Conservation (phyloP, 2,113 vertebrate species). For the Istiophorus platypterus region DNA sequence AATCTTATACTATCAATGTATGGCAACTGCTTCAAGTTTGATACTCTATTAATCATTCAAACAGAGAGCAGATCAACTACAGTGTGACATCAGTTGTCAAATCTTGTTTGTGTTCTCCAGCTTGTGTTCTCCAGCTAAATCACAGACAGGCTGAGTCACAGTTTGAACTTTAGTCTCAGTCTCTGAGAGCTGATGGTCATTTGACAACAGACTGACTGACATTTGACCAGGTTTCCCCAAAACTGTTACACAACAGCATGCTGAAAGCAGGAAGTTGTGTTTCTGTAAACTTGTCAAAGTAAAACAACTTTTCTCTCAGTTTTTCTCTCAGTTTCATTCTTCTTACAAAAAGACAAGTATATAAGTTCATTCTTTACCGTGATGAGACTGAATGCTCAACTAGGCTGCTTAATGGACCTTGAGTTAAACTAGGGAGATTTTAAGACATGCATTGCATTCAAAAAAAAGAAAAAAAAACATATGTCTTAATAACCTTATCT, state of each 20-base stretch:
- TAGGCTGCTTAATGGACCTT: not conserved
- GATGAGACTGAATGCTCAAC: not conserved
- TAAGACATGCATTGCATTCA: too few relatives aligned
- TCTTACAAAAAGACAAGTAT: not conserved
- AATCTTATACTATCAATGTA: not conserved
- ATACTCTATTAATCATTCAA: constrained; percentile 40
- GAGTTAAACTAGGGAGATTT: too few relatives aligned
- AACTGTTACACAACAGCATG: constrained; percentile 6
- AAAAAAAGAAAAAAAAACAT: too few relatives aligned
- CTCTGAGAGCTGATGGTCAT: constrained; percentile 35
- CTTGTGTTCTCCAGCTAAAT: not conserved
- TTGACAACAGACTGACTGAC: constrained; percentile 39
- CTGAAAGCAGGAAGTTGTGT: constrained; percentile 36
- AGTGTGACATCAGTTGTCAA: constrained; percentile 28
- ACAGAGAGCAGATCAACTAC: constrained; percentile 3
- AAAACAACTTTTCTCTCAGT: not conserved
- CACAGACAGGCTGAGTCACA: constrained; percentile 36
- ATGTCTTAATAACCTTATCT: too few relatives aligned
- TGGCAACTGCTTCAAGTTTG: constrained; percentile 24
- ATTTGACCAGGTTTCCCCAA: constrained; percentile 34
- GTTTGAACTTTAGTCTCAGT: constrained; percentile 37
- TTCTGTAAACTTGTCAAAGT: constrained; percentile 20
- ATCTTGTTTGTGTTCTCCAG: constrained; percentile 1
- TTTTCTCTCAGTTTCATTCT: not conserved
- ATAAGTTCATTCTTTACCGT: not conserved